Conservation (phyloP, 2,888 invertebrate species). For the Harpalus rubripes region DNA sequence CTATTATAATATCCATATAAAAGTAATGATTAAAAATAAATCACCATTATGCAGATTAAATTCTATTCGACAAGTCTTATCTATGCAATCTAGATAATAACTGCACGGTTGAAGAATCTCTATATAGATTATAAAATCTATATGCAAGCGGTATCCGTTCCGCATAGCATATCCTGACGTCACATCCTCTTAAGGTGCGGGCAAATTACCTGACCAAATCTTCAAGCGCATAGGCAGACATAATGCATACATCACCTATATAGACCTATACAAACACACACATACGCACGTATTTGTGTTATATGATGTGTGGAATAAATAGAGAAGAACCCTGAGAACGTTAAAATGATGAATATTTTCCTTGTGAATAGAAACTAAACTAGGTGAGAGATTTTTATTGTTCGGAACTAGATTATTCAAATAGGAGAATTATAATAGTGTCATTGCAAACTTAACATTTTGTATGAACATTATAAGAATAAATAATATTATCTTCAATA, state of each 20-base stretch:
- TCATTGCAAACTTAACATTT: not conserved
- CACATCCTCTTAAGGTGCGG: slow-evolving; percentile 44
- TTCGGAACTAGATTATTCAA: not conserved
- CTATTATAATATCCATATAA: not conserved
- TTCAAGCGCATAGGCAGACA: slow-evolving; percentile 22
- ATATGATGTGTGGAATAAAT: not conserved
- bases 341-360: slow-evolving; percentile 6
- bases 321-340: slow-evolving; percentile 13
- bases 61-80: not conserved
- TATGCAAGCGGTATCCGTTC: slow-evolving; percentile 25
- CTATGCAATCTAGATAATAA: not conserved
- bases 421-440: not conserved
- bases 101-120: not conserved
- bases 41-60: not conserved
- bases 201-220: slow-evolving; percentile 55
- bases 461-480: no score
- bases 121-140: slow-evolving; percentile 36
- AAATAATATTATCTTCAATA: no score
- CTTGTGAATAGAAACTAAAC: slow-evolving; percentile 10
- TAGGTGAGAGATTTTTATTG: slow-evolving; percentile 2
- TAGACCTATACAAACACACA: not conserved
- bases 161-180: slow-evolving; percentile 46
- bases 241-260: slow-evolving; percentile 11
- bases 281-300: not conserved
- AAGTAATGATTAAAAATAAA: slow-evolving; percentile 4